phyloP scores from a whole-genome alignment of 2,113 vertebrate genomes.

The Catharus bicknelli region DNA sequence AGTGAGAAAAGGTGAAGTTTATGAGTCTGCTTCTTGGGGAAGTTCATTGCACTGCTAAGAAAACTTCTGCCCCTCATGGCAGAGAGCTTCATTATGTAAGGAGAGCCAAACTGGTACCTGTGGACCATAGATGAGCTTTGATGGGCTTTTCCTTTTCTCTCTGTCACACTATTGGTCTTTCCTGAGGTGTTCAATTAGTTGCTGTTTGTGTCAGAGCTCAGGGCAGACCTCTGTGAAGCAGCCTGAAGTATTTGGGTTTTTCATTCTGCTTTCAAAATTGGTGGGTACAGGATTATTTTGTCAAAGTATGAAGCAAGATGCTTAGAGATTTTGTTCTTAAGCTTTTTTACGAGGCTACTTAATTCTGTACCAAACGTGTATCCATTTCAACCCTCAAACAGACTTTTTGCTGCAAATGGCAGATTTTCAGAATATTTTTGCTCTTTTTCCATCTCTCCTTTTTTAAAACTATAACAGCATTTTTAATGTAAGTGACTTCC shows the following conservation, averaged over 20 bases:
- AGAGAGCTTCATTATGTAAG: background rate
- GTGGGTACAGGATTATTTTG: background rate
- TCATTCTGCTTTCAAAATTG: background rate
- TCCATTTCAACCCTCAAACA: background rate
- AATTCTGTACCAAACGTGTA: background rate
- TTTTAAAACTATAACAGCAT: background rate
- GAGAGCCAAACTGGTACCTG: background rate
- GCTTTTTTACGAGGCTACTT: background rate
- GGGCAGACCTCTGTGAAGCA: background rate
- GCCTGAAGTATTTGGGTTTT: background rate
- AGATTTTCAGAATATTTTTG: background rate
- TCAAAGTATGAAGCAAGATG: background rate
- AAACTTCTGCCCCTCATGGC: rapidly evolving
- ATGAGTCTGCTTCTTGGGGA: background rate
- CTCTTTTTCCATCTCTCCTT: background rate
- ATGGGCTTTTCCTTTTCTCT: background rate
- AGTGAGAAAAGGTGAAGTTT: background rate
- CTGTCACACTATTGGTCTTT: background rate
- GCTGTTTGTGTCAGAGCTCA: background rate
- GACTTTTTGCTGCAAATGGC: background rate
- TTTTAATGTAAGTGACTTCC: background rate
- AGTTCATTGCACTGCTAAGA: background rate
- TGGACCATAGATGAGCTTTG: background rate
- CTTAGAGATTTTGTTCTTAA: background rate
- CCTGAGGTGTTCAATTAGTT: background rate